Base-by-base conservation (phyloP, 2,888 invertebrate species). In the Boloria euphrosyne region DNA sequence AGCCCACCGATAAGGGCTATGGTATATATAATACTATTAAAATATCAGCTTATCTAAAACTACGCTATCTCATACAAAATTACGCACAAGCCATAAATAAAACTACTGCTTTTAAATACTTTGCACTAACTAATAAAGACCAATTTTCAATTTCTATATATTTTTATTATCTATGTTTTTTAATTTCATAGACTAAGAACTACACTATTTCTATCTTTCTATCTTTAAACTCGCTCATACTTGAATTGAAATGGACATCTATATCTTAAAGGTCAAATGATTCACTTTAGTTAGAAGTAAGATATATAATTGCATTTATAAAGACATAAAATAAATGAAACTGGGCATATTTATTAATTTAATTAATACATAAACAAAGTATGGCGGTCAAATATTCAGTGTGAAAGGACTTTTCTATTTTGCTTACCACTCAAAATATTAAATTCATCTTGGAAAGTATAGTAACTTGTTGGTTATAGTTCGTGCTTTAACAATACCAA, bases 1-100 rank as follows among this genome's bases (percentile, higher is more conserved):
- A 18, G 69, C 69, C 69, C 69, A 69, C 69, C 69, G 69, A 66
- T 54, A 54, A 10, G 69, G 69, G 69, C 66, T 69, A 66, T 61
- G 69, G 63, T 65, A 44, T 65, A 22, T 2, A 1, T 22, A 53
- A 53, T 27, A 53, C 55, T 62, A 68, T 62, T 58, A 59, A 10
- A 22, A 13, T 31, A 51, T 55, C 60, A n/a, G 58, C 55, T 68
- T 68, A 13, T 18, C 50, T 55, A n/a, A 51, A 63, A 61, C 53
- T 44, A 54, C 55, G 31, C 31, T 58, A 58, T 59, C 57, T 57
- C 52, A 55, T 62, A 64, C 43, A 60, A 53, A 49, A 52, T 47
- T 44, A 65, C 46, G 65, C 65, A 68, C 68, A 68, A 59, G 49
- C 47, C n/a, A 7, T 18, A n/a, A 31, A 47, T 17, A 65, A 58